phyloP scores from a whole-genome alignment of 2,888 invertebrate species.

The Platerodrilus igneus region DNA sequence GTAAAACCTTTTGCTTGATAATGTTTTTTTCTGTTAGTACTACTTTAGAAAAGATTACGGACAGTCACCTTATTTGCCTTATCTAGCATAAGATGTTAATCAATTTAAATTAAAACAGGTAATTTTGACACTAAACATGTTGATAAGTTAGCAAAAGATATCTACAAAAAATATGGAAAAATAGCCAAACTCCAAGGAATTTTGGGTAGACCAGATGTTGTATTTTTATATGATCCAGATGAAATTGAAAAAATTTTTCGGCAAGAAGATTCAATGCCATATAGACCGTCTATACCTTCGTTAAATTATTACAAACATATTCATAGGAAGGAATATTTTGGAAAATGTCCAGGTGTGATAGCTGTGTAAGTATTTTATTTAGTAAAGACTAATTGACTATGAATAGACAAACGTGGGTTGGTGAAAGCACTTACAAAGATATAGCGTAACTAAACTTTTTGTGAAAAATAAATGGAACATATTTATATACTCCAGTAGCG shows the following conservation, averaged over 20 bases:
- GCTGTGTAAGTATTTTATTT: slow-evolving; percentile 58
- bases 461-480: too few species aligned
- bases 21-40: too few species aligned
- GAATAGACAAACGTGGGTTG: neutral
- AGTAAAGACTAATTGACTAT: neutral
- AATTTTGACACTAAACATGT: slow-evolving; percentile 60
- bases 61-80: too few species aligned
- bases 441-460: too few species aligned
- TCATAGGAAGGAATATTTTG: slow-evolving; percentile 63
- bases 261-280: slow-evolving; percentile 64
- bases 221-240: slow-evolving; percentile 66
- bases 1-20: too few species aligned
- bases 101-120: too few species aligned
- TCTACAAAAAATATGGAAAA: slow-evolving; percentile 59
- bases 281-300: slow-evolving; percentile 71
- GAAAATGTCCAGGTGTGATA: slow-evolving; percentile 63
- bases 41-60: too few species aligned
- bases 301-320: slow-evolving; percentile 69
- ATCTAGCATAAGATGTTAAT: too few species aligned
- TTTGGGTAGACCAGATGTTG: slow-evolving; percentile 67
- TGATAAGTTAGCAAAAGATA: slow-evolving; percentile 58
- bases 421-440: too few species aligned
- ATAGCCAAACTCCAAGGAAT: slow-evolving; percentile 65
- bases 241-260: slow-evolving; percentile 68
- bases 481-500: too few species aligned